Evolutionary conservation across 1,140 invertebrate genomes (phyloP), one percentile per base, ranked within the genome.

Genomic region (Ylistrum balloti): DNA sequence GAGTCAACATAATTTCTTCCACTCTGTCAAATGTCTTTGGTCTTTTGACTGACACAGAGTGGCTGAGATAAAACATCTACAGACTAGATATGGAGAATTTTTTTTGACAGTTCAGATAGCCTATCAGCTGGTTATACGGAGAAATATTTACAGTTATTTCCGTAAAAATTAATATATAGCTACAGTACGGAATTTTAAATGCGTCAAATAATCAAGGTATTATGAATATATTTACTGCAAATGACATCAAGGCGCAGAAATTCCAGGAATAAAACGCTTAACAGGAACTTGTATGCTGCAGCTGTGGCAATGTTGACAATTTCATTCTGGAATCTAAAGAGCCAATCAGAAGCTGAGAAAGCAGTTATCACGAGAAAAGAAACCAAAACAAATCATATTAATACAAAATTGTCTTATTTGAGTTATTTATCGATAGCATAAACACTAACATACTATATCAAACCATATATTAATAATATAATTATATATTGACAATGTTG

Each of bases 221-320:
- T 28, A 0, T 28, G 17, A 74, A 1, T 1, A 5, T 1, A 28
- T 28, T 74, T 74, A 74, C 56, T 74, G n/a, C 1, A 28, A n/a
- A 74, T n/a, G 22, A 28, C 56, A n/a, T 74, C 22, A 1, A 74
- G 56, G 22, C 13, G 56, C 22, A n/a, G 56, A 74, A 2, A 13
- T n/a, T 28, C 56, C 22, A 28, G 56, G 9, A 74, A 74, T 74
- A 74, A 74, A 45, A 74, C n/a, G n/a, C n/a, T n/a, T 28, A 74
- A 28, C 9, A n/a, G 56, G 56, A 74, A 74, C 56, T 74, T 74
- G 22, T 3, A 9, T 28, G 1, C 22, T 74, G n/a, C 56, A 74
- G 56, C 56, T 74, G 56, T 74, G 56, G n/a, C 56, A 74, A 28
- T 74, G 56, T 74, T 74, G 56, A 74, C 56, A 74, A 74, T 74